Evolutionary conservation across 2,797 vertebrate genomes (phyloP).

Genomic region (Potorous gilbertii): DNA sequence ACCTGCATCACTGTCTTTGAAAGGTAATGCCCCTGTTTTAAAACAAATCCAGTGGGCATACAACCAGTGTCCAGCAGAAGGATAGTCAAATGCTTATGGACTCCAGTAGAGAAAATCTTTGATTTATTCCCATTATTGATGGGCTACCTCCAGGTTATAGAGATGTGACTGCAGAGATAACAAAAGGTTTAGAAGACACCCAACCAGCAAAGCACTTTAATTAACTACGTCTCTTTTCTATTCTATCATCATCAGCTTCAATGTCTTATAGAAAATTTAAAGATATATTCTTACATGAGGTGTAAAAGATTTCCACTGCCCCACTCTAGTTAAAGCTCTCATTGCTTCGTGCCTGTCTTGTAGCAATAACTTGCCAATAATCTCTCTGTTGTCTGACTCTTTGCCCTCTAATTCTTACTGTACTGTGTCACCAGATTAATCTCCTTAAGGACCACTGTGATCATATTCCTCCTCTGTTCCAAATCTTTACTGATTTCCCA

Average conservation of each 20-base stretch:
- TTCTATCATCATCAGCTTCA: background rate
- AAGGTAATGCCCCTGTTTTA: background rate
- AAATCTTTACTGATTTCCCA: slow-evolving; percentile 12
- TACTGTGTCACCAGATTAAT: slow-evolving; percentile 17
- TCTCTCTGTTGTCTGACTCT: background rate
- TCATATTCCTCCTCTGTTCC: background rate
- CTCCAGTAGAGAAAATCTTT: background rate
- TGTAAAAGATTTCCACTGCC: slow-evolving; percentile 18
- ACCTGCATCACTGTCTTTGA: background rate
- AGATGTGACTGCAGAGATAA: background rate
- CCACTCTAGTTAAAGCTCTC: background rate
- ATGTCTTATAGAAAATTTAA: background rate
- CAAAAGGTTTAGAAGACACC: background rate
- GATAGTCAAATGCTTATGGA: background rate
- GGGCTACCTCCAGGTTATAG: background rate
- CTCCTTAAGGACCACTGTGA: background rate
- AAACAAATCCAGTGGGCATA: background rate
- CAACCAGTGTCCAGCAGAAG: background rate
- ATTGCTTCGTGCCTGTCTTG: background rate
- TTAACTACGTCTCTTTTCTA: background rate
- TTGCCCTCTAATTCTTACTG: background rate
- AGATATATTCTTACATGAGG: slow-evolving; percentile 12
- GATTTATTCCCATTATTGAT: background rate
- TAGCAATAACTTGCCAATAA: background rate
- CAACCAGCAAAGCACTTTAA: background rate